phyloP scores from a whole-genome alignment of 64 coral and sea anemone genomes.

The Astreopora myriophthalma region DNA sequence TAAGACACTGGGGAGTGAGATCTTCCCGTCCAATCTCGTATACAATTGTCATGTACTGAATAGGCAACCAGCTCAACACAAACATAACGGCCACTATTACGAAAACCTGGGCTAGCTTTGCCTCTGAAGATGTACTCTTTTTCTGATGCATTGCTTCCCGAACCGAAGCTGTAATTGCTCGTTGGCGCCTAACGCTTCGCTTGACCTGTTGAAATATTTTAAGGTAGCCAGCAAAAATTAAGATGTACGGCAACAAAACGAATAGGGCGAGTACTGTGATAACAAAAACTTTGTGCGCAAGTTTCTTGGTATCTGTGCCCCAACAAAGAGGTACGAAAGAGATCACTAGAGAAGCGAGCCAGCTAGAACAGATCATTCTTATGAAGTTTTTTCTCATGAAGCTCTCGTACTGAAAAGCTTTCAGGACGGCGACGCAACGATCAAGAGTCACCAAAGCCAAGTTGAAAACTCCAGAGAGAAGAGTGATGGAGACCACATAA shows the following conservation, averaged over 20 bases:
- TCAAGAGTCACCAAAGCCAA: slow-evolving; percentile 55
- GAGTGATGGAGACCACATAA: slow-evolving; percentile 59
- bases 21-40: slow-evolving; percentile 30
- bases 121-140: slow-evolving; percentile 41
- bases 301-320: slow-evolving; percentile 8
- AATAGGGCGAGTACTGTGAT: slow-evolving; percentile 19
- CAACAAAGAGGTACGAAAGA: slow-evolving; percentile 57
- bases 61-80: slow-evolving; percentile 52
- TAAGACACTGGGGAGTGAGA: slow-evolving; percentile 1
- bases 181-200: slow-evolving; percentile 12
- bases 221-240: slow-evolving; percentile 52
- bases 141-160: slow-evolving; percentile 11
- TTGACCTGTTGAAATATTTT: slow-evolving; percentile 56
- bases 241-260: slow-evolving; percentile 56
- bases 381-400: slow-evolving; percentile 62
- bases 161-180: slow-evolving; percentile 27
- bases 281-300: slow-evolving; percentile 29
- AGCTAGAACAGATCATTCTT: slow-evolving; percentile 22
- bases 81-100: slow-evolving; percentile 60
- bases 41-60: slow-evolving; percentile 58
- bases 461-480: slow-evolving; percentile 52
- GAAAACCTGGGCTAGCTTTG: slow-evolving; percentile 57
- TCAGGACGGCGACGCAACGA: slow-evolving; percentile 59
- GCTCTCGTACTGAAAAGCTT: slow-evolving; percentile 26
- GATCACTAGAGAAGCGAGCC: background rate